These are phyloP conservation scores for Varecia variegata DNA, from an alignment of 2,797 vertebrate species.

Conservation along the genomic window DNA sequence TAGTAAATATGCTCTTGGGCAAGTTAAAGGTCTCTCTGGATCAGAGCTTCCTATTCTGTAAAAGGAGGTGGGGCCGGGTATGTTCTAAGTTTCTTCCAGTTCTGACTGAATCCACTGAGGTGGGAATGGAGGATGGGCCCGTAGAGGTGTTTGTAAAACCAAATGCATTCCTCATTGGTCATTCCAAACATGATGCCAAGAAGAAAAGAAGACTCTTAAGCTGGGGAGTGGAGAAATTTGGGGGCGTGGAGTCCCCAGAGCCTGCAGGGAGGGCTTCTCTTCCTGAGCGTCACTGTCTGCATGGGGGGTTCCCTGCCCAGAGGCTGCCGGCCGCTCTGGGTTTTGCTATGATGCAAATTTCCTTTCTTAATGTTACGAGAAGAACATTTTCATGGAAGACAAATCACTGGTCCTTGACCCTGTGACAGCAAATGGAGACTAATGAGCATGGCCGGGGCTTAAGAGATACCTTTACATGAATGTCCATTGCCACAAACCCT, in stretches of 20 bases:
- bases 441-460: constrained; percentile 5
- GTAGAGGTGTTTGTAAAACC: not conserved
- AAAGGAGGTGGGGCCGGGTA: not conserved
- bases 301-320: not conserved
- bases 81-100: not conserved
- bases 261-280: not conserved
- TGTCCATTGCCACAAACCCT: not conserved
- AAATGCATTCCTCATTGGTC: not conserved
- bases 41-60: not conserved
- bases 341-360: constrained; percentile 8
- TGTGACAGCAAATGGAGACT: constrained; percentile 43
- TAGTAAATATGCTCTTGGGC: not conserved
- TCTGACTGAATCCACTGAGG: not conserved
- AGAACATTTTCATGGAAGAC: constrained; percentile 41
- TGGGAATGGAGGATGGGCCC: not conserved
- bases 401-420: constrained; percentile 40
- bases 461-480: constrained; percentile 25
- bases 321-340: not conserved
- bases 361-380: constrained; percentile 39
- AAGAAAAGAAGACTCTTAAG: not conserved
- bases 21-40: not conserved
- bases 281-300: not conserved
- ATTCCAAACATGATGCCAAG: not conserved
- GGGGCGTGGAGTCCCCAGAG: not conserved
- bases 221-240: not conserved